phyloP scores from a whole-genome alignment of 2,113 vertebrate species.

The Rutilus rutilus region DNA sequence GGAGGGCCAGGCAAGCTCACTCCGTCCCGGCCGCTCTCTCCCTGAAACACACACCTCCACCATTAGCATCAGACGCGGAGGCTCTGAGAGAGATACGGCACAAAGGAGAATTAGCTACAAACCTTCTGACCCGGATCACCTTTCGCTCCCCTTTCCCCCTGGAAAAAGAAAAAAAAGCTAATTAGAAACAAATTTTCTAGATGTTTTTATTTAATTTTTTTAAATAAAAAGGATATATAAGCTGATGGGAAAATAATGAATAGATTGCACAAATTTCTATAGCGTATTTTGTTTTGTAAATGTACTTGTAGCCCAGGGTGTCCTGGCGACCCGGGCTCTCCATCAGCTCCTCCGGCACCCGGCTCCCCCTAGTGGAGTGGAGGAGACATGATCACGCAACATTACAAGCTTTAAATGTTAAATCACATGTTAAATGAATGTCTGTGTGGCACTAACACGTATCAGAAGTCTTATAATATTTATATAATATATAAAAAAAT shows the following conservation, averaged over 20 bases:
- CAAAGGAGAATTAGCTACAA: background rate
- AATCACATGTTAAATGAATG: background rate
- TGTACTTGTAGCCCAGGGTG: conserved; percentile 69
- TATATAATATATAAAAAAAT: background rate
- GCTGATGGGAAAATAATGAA: background rate
- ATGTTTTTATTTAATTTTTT: no score
- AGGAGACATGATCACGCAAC: conserved; percentile 17
- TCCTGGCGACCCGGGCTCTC: conserved; percentile 69
- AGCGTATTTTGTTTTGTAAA: background rate
- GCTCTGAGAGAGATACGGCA: background rate
- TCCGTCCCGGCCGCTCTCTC: conserved; percentile 83
- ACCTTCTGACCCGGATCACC: conserved; percentile 89
- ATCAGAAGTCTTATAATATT: background rate
- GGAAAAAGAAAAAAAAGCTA: conserved; percentile 21
- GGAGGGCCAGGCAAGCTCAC: conserved; percentile 80
- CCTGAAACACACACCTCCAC: conserved; percentile 72
- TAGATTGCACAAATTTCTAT: background rate
- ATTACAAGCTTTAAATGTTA: no score
- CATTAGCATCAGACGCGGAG: background rate
- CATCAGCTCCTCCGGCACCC: conserved; percentile 69
- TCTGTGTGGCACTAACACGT: background rate
- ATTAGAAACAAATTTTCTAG: background rate
- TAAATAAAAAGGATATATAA: background rate
- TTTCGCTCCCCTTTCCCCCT: conserved; percentile 86
- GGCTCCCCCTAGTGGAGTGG: conserved; percentile 70